Evolutionary conservation across 2,113 vertebrate genomes (phyloP).

Genomic region (Verasper variegatus): DNA sequence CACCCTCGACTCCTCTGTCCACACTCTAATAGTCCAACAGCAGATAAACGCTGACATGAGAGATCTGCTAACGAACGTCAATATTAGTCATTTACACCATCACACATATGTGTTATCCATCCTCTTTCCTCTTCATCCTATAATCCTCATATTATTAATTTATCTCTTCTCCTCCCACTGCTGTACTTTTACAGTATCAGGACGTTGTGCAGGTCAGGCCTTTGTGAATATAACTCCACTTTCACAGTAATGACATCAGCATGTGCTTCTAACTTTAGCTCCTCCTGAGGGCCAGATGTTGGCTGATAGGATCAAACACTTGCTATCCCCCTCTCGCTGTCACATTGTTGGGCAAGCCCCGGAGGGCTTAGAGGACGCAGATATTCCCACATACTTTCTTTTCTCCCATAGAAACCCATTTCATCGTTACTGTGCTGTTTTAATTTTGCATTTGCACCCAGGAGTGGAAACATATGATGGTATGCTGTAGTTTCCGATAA

Average conservation of each 20-base stretch:
- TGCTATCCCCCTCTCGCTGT: slow-evolving; percentile 43
- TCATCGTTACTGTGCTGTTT: slow-evolving; percentile 3
- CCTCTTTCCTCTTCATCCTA: slow-evolving; percentile 18
- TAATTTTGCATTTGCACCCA: slow-evolving; percentile 21
- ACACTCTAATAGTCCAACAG: slow-evolving; percentile 8
- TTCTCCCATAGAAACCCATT: slow-evolving; percentile 43
- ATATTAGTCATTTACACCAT: slow-evolving; percentile 15
- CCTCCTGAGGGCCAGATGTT: slow-evolving; percentile 78
- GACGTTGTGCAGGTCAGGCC: slow-evolving; percentile 63
- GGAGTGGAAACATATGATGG: slow-evolving; percentile 24
- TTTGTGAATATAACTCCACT: slow-evolving; percentile 65
- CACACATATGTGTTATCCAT: slow-evolving; percentile 33
- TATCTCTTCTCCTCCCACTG: neutral
- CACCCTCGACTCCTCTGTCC: slow-evolving; percentile 20
- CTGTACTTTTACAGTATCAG: slow-evolving; percentile 30
- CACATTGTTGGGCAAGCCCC: slow-evolving; percentile 76
- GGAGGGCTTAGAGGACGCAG: slow-evolving; percentile 42
- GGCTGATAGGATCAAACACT: slow-evolving; percentile 66
- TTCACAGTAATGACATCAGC: slow-evolving; percentile 77
- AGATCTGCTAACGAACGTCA: slow-evolving; percentile 11
- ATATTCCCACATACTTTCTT: slow-evolving; percentile 46
- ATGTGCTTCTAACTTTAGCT: slow-evolving; percentile 77
- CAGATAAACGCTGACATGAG: slow-evolving; percentile 29
- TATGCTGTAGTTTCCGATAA: neutral
- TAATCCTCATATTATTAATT: slow-evolving; percentile 7